Evolutionary conservation across 2,113 vertebrate genomes (phyloP), one percentile per base, ranked within the genome.

Genomic region (Cheilinus undulatus): DNA sequence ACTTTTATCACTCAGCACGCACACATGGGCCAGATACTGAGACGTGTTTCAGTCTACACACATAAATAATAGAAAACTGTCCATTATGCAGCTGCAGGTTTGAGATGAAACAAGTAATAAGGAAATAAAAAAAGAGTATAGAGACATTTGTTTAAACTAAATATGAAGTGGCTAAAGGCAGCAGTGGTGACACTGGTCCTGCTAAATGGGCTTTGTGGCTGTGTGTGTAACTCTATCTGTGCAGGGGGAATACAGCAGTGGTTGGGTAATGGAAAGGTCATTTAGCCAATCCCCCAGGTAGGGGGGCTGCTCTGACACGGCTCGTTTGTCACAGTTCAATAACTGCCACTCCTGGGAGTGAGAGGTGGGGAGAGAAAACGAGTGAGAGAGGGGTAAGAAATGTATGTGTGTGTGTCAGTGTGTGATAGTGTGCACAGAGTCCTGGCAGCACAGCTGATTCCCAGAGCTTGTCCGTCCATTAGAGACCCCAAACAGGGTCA

Each of bases 241-340:
- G 84, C 52, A 88, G 61, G 61, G 88, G 84, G 90, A 87, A 82
- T 88, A 90, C 89, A 90, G 85, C 89, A 88, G 85, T 83, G 80
- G 86, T 88, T 85, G 86, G 90, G 86, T 91, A 93, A 93, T 92
- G 92, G 90, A 90, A 93, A 93, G 92, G 92, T 93, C 90, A 92
- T 92, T 90, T 91, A 88, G 87, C 83, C 87, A 86, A 86, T 91
- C 90, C 91, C 92, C 87, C 78, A 87, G 89, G 89, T 86, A 81
- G 82, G 83, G 88, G 88, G 88, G 85, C 82, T 84, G 86, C 75
- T 88, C 90, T 93, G 88, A 93, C 92, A 92, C 76, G 76, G 88
- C 92, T 92, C 86, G 80, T 93, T 93, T 92, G 92, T 93, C 88
- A 93, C 92, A 89, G 92, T 93, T 93, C 92, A 91, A 93, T 93